Conservation (phyloP, 2,113 vertebrate species). For the Diadophis punctatus region DNA sequence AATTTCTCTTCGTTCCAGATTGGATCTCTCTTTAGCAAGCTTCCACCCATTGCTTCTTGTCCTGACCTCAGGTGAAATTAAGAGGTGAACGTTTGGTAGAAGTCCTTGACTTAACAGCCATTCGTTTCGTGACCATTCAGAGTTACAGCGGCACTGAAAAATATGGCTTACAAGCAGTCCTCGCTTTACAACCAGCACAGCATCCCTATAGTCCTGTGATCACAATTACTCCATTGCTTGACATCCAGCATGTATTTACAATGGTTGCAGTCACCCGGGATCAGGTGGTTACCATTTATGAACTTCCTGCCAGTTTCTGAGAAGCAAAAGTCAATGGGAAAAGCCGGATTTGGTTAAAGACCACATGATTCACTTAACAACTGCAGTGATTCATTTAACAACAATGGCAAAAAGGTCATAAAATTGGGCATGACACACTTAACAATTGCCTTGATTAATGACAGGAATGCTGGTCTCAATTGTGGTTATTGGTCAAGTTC, state of each 20-base stretch:
- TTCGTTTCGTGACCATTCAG: too few relatives aligned
- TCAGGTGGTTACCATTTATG: background rate
- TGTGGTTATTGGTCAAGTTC: background rate
- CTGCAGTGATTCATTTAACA: background rate
- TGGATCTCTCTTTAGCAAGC: too few relatives aligned
- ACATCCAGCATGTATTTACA: background rate
- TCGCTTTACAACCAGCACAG: too few relatives aligned
- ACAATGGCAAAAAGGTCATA: background rate
- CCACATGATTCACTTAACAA: background rate
- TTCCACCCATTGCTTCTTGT: background rate
- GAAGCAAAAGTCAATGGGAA: background rate
- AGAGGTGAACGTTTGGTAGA: background rate
- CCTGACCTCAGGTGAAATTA: background rate
- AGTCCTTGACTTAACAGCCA: background rate
- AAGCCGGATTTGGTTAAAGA: background rate
- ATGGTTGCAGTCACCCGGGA: background rate
- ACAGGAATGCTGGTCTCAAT: background rate
- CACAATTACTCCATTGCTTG: background rate
- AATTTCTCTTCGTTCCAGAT: too few relatives aligned
- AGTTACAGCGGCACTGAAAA: too few relatives aligned
- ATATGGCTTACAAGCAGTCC: too few relatives aligned
- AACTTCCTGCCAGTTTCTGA: background rate
- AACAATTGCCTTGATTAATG: background rate
- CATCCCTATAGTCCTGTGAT: background rate
- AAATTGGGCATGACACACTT: background rate